Evolutionary conservation across 1,140 invertebrate species (phyloP).

Genomic region (Brachionus koreanus): DNA sequence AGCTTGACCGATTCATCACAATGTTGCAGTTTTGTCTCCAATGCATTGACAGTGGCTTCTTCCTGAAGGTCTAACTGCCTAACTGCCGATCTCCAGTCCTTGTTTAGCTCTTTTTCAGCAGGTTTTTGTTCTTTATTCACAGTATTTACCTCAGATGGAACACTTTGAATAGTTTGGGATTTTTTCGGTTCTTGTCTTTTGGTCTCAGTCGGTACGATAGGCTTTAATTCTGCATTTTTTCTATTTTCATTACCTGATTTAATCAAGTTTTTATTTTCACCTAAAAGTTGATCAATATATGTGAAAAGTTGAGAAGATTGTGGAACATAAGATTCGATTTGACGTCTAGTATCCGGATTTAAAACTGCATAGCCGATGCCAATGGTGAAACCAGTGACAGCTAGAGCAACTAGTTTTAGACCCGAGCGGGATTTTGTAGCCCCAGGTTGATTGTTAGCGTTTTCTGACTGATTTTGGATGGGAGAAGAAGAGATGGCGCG

Average conservation of each 20-base stretch:
- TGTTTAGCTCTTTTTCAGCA: neutral
- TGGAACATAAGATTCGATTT: constrained; percentile 31
- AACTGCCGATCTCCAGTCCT: neutral
- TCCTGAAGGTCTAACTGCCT: neutral
- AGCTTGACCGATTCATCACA: neutral
- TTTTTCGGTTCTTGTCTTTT: neutral
- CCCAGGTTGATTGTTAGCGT: neutral
- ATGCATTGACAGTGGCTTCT: constrained; percentile 16
- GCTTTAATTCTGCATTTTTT: neutral
- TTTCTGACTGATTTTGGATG: neutral
- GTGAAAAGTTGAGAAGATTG: neutral
- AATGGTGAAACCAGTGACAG: constrained; percentile 37
- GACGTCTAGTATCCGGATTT: constrained; percentile 28
- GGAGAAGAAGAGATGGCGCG: neutral
- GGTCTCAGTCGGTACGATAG: neutral
- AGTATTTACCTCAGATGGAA: neutral
- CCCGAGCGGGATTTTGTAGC: neutral
- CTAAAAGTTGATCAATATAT: constrained; percentile 5
- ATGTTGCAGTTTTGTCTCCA: neutral
- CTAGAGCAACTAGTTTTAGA: constrained; percentile 13
- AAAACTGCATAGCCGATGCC: constrained; percentile 30
- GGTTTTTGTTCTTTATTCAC: neutral
- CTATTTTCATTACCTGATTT: neutral
- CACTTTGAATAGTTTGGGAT: neutral
- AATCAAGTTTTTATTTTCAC: neutral